These are phyloP conservation scores for Cephonodes hylas DNA, from an alignment of 2,888 invertebrate genomes.

Conservation along the genomic window DNA sequence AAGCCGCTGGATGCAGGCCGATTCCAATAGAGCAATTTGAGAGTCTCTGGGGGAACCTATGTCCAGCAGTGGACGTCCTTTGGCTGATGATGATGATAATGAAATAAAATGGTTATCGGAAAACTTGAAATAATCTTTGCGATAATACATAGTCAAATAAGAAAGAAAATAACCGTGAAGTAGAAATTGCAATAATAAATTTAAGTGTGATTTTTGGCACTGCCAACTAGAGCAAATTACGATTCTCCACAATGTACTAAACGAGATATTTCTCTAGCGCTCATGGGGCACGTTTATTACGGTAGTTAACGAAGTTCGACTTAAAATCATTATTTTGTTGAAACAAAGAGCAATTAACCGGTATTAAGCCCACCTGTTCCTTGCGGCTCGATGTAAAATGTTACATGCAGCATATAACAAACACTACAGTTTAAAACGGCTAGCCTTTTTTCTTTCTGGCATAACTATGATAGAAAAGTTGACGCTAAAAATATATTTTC, in stretches of 20 bases:
- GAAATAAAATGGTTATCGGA: too few species aligned
- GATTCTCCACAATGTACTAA: background rate
- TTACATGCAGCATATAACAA: slow-evolving; percentile 31
- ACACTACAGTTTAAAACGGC: slow-evolving; percentile 20
- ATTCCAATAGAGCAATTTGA: too few species aligned
- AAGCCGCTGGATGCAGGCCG: too few species aligned
- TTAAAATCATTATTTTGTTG: slow-evolving; percentile 45
- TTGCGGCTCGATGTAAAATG: slow-evolving; percentile 38
- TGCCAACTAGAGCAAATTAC: background rate
- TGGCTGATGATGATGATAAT: too few species aligned
- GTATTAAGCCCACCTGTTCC: slow-evolving; percentile 46
- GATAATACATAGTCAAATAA: too few species aligned
- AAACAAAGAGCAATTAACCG: slow-evolving; percentile 47
- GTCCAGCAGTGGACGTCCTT: too few species aligned
- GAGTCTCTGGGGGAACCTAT: too few species aligned
- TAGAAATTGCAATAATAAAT: background rate
- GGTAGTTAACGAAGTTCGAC: slow-evolving; percentile 35
- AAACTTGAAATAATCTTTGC: too few species aligned
- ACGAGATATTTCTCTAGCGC: slow-evolving; percentile 11
- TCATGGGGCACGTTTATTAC: slow-evolving; percentile 30
- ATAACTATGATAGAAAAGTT: too few species aligned
- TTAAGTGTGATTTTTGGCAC: background rate
- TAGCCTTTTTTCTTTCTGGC: too few species aligned
- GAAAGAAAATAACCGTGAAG: background rate
- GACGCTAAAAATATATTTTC: too few species aligned